A percentile compares a stretch with the other conserved stretches of the same genome.
phyloP scores from a whole-genome alignment of 1,140 invertebrate species.

The Globodera rostochiensis region DNA sequence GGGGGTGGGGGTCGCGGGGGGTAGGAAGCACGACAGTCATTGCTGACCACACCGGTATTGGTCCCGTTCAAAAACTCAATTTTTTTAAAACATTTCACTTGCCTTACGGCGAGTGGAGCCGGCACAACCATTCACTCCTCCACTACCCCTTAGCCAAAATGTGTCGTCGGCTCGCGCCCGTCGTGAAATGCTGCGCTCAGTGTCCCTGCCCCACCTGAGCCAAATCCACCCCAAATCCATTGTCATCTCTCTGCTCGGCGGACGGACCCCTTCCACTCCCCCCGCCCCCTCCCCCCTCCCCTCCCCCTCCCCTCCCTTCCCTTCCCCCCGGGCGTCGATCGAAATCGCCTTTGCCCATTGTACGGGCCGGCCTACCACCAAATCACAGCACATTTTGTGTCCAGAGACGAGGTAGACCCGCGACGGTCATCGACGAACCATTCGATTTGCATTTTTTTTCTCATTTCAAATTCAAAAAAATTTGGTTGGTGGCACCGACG shows the following conservation, averaged over 20 bases:
- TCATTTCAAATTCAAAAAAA: neutral
- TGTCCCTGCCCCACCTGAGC: neutral
- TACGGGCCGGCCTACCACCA: neutral
- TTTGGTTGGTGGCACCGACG: neutral
- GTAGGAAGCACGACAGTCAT: too few species aligned
- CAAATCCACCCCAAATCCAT: neutral
- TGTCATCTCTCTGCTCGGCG: neutral
- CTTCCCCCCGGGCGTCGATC: neutral
- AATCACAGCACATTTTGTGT: neutral
- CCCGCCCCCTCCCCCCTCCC: too few species aligned
- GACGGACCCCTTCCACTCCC: neutral
- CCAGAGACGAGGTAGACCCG: neutral
- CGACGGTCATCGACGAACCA: neutral
- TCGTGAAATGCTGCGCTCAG: neutral
- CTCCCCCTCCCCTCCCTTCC: neutral
- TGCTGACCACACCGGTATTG: too few species aligned
- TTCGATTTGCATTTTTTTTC: neutral
- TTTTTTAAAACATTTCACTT: neutral
- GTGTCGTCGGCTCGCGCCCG: neutral
- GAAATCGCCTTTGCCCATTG: neutral
- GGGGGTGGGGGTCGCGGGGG: too few species aligned
- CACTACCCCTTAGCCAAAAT: neutral
- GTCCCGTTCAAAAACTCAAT: neutral
- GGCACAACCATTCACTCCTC: neutral
- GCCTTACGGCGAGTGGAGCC: neutral